Percentiles rank a stretch among this genome's conserved stretches.
Conservation (phyloP, 2,797 vertebrate species). For the Eremophila alpestris region DNA sequence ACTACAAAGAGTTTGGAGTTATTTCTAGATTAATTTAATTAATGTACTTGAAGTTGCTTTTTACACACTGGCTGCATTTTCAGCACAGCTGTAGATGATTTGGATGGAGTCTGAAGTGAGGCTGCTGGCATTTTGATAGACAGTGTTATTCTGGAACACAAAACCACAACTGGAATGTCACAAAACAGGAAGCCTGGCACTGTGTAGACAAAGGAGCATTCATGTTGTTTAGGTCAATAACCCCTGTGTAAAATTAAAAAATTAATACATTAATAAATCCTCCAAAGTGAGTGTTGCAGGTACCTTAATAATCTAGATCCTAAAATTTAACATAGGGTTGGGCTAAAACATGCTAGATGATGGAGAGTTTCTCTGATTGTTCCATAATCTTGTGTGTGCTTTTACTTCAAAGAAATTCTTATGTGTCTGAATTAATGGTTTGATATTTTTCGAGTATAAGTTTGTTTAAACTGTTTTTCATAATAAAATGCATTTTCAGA, state of each 20-base stretch:
- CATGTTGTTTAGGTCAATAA: neutral
- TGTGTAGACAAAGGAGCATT: neutral
- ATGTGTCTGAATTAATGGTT: neutral
- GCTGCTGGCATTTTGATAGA: neutral
- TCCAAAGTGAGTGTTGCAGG: neutral
- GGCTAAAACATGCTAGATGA: neutral
- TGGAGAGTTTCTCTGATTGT: neutral
- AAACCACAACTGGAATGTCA: conserved; percentile 25
- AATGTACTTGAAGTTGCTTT: neutral
- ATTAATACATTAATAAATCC: neutral
- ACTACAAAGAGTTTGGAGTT: neutral
- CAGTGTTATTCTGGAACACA: neutral
- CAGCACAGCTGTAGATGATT: neutral
- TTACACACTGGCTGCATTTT: conserved; percentile 7
- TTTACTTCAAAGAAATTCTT: conserved; percentile 7
- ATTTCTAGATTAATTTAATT: neutral
- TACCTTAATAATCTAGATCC: neutral
- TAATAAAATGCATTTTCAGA: conserved; percentile 39
- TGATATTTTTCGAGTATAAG: neutral
- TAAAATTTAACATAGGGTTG: neutral
- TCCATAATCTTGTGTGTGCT: neutral
- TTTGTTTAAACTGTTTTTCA: conserved; percentile 25
- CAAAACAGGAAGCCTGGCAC: neutral
- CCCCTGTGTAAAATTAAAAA: neutral
- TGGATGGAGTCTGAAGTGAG: neutral